Conservation (phyloP, 2,888 invertebrate genomes). For the Pelosia muscerda region DNA sequence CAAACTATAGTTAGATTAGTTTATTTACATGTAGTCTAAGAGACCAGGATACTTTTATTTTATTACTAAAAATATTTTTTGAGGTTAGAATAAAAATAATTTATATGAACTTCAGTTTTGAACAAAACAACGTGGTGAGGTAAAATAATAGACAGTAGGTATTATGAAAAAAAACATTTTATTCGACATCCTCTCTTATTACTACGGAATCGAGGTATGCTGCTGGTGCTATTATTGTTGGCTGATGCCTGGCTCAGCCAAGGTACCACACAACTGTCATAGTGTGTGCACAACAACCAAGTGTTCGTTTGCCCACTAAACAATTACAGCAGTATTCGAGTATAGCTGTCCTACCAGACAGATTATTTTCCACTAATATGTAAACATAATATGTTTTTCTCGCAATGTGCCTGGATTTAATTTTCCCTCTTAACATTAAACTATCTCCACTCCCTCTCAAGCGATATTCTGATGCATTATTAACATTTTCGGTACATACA, state of each 20-base stretch:
- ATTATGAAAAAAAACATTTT: neutral
- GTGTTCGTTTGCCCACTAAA: conserved; percentile 7
- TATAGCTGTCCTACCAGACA: conserved; percentile 23
- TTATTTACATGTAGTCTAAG: too few species aligned
- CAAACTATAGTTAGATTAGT: too few species aligned
- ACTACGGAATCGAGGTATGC: neutral
- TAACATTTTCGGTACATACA: neutral
- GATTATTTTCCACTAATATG: conserved; percentile 14
- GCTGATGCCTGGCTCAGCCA: conserved; percentile 21
- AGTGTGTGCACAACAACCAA: conserved; percentile 3
- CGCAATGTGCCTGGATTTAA: conserved; percentile 19
- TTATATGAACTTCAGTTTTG: too few species aligned
- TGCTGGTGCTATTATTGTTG: conserved; percentile 21
- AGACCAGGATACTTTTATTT: too few species aligned
- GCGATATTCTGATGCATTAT: conserved; percentile 3
- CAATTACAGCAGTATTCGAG: conserved; percentile 28
- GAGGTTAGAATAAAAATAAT: too few species aligned
- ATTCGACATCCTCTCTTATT: neutral
- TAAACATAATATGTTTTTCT: conserved; percentile 8
- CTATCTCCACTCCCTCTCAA: neutral
- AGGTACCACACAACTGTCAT: conserved; percentile 25
- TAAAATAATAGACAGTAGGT: conserved; percentile 1
- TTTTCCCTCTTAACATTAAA: neutral
- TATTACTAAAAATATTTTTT: too few species aligned
- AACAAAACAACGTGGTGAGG: too few species aligned